A percentile compares a stretch with the other conserved stretches of the same genome.
phyloP scores from a whole-genome alignment of 2,113 vertebrate species.

The Catharus bicknelli region DNA sequence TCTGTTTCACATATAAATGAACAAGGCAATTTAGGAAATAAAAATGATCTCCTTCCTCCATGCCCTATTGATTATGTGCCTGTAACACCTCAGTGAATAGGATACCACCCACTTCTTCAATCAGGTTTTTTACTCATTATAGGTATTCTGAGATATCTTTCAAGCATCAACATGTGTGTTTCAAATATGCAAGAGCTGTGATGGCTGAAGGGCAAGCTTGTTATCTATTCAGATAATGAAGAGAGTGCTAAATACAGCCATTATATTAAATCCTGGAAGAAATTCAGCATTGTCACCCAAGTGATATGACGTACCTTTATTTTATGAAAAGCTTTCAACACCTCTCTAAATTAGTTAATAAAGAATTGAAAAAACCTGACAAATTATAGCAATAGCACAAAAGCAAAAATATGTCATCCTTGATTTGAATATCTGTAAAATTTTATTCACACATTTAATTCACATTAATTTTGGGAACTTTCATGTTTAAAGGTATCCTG shows the following conservation, averaged over 20 bases:
- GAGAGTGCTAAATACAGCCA: not conserved
- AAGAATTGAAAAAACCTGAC: not conserved
- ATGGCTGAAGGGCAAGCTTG: not conserved
- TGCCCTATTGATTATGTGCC: slow-evolving; percentile 47
- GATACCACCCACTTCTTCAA: not conserved
- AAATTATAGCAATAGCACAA: not conserved
- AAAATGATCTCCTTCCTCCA: slow-evolving; percentile 18
- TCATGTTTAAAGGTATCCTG: not conserved
- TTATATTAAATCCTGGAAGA: slow-evolving; percentile 17
- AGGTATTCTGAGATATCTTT: not conserved
- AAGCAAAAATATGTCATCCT: not conserved
- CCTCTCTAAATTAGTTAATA: not conserved
- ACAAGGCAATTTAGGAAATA: slow-evolving; percentile 47
- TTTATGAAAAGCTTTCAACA: slow-evolving; percentile 24
- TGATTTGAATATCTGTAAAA: not conserved
- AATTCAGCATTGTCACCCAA: slow-evolving; percentile 11
- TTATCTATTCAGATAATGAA: slow-evolving; percentile 25
- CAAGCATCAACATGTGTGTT: not conserved
- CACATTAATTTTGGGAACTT: not conserved
- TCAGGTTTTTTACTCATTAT: slow-evolving; percentile 5
- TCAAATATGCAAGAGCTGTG: not conserved
- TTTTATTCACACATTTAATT: not conserved
- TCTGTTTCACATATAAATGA: slow-evolving; percentile 48
- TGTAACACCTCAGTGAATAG: slow-evolving; percentile 1
- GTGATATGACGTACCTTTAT: not conserved